Base-by-base conservation (phyloP, 2,888 invertebrate species). In the Trachelus troglodyta region DNA sequence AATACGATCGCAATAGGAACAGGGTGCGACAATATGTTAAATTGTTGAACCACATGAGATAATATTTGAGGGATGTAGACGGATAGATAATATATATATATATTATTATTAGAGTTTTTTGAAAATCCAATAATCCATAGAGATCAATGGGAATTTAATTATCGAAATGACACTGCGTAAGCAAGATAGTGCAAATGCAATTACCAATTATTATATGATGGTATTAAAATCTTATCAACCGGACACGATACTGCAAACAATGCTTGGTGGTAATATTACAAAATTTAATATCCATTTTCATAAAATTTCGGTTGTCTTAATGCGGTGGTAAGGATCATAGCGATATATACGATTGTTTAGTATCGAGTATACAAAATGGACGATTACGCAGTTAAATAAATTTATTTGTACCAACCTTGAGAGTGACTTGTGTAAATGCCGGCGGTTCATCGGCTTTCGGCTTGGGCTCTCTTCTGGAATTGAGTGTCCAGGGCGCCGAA, bases 401-500 rank as follows among this genome's bases (percentile, higher is more conserved):
- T 34, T 56, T 75, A 75, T 56, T 31, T 33, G 37, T 12, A 80
- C 84, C 83, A 80, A 91, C 91, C 89, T 91, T 91, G 12, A 91
- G 86, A 11, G 89, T 90, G 75, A 91, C 89, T 86, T 91, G 89
- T 2, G 91, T 87, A 75, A 91, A 91, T 68, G 91, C 89, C n/a
- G 91, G 91, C 34, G 91, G 86, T 37, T 91, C 91, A 0, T 91
- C 91, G 68, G 80, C 75, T 35, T 86, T 86, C 31, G 90, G 77
- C 78, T 89, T 91, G 15, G 90, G 90, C n/a, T 91, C 91, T 69
- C 90, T 87, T 77, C 90, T 87, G 31, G 89, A 86, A 85, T 93
- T 94, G 82, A 94, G 92, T 12, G 94, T 93, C 95, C 95, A 95
- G 1, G 95, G 93, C 11, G 95, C 94, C 0, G 94, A 92, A 11